phyloP scores from a whole-genome alignment of 1,140 invertebrate genomes.

The Bombus difficillimus region DNA sequence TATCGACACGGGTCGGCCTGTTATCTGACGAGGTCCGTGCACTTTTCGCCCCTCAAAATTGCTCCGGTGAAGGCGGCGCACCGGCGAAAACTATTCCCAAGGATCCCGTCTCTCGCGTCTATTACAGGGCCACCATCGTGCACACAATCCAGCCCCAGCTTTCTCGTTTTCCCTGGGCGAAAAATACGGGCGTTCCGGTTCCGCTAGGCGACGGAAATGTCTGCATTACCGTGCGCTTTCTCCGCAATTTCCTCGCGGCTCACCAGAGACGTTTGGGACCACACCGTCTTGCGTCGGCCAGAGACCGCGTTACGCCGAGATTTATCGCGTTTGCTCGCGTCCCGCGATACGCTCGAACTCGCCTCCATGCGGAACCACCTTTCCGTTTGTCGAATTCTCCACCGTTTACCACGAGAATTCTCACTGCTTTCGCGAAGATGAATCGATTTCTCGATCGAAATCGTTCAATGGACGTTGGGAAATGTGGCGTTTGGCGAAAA shows the following conservation, averaged over 20 bases:
- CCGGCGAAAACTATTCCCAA: slow-evolving; percentile 22
- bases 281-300: background rate
- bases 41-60: slow-evolving; percentile 26
- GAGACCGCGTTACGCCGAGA: background rate
- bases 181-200: slow-evolving; percentile 37
- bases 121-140: slow-evolving; percentile 8
- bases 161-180: slow-evolving; percentile 24
- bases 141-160: slow-evolving; percentile 1
- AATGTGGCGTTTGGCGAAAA: no score
- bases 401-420: background rate
- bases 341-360: background rate
- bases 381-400: no score
- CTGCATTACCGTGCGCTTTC: slow-evolving; percentile 39
- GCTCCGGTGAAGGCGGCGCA: background rate
- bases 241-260: slow-evolving; percentile 40
- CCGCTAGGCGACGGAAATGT: slow-evolving; percentile 38
- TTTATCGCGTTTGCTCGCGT: background rate
- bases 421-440: background rate
- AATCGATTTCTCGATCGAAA: background rate
- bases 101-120: slow-evolving; percentile 32
- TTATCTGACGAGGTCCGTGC: background rate
- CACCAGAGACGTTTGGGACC: background rate
- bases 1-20: background rate
- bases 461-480: background rate
- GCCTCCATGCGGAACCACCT: no score